Evolutionary conservation across 2,888 invertebrate genomes (phyloP), one percentile per base, ranked within the genome.

Genomic region (Pandemis heparana): DNA sequence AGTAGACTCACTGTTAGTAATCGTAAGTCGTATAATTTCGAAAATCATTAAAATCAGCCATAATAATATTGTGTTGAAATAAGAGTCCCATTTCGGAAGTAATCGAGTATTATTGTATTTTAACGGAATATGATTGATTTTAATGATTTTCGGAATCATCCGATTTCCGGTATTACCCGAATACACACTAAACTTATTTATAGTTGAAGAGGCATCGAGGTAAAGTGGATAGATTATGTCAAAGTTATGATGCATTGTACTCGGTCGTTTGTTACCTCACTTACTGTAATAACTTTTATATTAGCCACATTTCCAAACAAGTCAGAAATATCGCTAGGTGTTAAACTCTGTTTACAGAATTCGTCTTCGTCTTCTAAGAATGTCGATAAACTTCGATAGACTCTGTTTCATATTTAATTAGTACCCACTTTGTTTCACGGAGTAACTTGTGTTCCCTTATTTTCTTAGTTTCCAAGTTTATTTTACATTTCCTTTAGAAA

Each of bases 361-460:
- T 38, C n/a, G 2, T 38, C n/a, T 60, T 38, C 38, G 4, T n/a
- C 38, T 38, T n/a, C 38, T 12, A 14, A 8, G 16, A 16, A 16
- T 53, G 10, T 14, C 38, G 43, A 32, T 16, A 71, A 68, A 64
- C 68, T 60, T 71, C 51, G 63, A 75, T 64, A 67, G 64, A 60
- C 62, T 71, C 39, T 10, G 61, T 48, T 69, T 61, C 61, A 48
- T 61, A 48, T 48, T 69, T n/a, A 61, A 69, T 61, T 18, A 60
- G 51, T 61, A 61, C 61, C 39, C 18, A 61, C 48, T 62, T 53
- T 53, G 63, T 70, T 70, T 10, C 23, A 43, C 32, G 12, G 53
- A 70, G 53, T 56, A 51, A 51, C n/a, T 32, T 39, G 41, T 43
- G 39, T 43, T 23, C 53, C 39, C 43, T 53, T 53, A 53, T 43